Conservation (phyloP, 2,888 invertebrate genomes). For the Calephelis perditalis region DNA sequence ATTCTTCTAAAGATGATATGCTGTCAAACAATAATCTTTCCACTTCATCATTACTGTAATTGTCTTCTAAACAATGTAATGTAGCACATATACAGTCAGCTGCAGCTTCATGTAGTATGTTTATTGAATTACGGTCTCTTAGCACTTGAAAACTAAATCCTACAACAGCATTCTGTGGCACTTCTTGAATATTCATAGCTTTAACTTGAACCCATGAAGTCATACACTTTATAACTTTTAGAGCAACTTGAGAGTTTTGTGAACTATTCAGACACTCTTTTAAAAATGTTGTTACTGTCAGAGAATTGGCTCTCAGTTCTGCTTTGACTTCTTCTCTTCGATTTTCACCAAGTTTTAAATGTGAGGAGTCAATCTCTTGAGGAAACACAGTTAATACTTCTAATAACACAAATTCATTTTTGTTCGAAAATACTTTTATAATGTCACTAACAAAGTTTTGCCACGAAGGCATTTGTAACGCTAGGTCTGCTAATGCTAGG, state of each 20-base stretch:
- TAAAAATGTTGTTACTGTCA: conserved; percentile 87
- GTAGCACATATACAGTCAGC: conserved; percentile 94
- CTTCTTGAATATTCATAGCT: conserved; percentile 85
- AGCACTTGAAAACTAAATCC: conserved; percentile 85
- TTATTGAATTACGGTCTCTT: conserved; percentile 77
- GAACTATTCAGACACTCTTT: conserved; percentile 84
- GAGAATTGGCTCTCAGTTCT: conserved; percentile 87
- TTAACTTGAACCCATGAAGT: conserved; percentile 94
- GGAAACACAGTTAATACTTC: conserved; percentile 96
- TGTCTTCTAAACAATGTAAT: conserved; percentile 88
- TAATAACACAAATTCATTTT: conserved; percentile 88
- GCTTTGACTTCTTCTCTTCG: conserved; percentile 90
- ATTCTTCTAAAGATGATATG: conserved; percentile 87
- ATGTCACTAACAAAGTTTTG: conserved; percentile 91
- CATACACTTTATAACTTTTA: conserved; percentile 90
- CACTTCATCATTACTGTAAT: conserved; percentile 83
- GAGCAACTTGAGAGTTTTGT: conserved; percentile 82
- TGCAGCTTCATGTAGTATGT: conserved; percentile 90
- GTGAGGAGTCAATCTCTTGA: conserved; percentile 93
- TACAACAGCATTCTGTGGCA: conserved; percentile 85
- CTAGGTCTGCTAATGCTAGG: conserved; percentile 94
- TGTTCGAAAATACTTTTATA: conserved; percentile 84
- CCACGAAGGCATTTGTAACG: conserved; percentile 96
- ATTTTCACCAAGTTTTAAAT: conserved; percentile 92
- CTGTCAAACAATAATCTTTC: conserved; percentile 90